These are phyloP conservation scores for Panthera tigris DNA, from an alignment of 2,113 vertebrate species.

Conservation along the genomic window DNA sequence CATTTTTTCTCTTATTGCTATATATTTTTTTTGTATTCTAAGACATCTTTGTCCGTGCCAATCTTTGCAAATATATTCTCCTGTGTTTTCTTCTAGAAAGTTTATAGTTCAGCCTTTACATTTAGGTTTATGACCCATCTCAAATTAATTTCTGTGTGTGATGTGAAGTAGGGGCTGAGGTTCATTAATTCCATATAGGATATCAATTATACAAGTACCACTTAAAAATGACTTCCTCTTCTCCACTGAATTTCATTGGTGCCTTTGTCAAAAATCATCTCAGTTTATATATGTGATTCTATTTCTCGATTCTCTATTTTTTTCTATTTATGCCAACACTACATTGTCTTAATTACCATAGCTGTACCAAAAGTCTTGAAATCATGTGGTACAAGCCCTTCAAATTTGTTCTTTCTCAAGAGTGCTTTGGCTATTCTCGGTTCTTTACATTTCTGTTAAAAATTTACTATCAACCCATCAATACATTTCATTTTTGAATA, in stretches of 20 bases:
- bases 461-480: neutral
- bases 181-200: neutral
- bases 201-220: neutral
- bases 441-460: neutral
- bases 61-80: neutral
- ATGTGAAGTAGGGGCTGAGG: neutral
- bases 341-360: neutral
- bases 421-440: neutral
- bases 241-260: neutral
- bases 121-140: neutral
- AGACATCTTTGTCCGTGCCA: neutral
- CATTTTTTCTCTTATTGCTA: neutral
- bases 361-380: neutral
- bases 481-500: neutral
- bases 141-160: neutral
- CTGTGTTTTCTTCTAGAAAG: neutral
- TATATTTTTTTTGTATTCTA: neutral
- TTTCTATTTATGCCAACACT: neutral
- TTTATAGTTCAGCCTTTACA: neutral
- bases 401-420: neutral
- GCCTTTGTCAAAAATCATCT: neutral
- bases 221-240: neutral
- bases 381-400: neutral
- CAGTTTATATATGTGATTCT: neutral
- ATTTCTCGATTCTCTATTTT: neutral